phyloP scores from a whole-genome alignment of 2,888 invertebrate genomes.

The Neoscelio sp. region DNA sequence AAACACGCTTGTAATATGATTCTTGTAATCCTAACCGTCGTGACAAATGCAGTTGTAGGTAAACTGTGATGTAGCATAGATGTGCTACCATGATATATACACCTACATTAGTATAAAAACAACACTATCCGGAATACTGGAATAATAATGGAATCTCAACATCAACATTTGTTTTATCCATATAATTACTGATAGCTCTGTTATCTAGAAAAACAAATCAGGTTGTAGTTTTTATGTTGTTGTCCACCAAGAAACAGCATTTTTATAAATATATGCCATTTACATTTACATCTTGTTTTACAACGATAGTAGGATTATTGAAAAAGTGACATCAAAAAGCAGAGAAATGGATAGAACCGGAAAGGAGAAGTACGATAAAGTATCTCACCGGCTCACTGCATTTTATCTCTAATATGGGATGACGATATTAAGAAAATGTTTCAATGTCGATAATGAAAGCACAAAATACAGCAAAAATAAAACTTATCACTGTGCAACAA shows the following conservation, averaged over 20 bases:
- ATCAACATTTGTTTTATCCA: too few relatives aligned
- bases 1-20: too few relatives aligned
- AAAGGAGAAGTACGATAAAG: conserved; percentile 45
- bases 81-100: too few relatives aligned
- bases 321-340: conserved; percentile 45
- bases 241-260: too few relatives aligned
- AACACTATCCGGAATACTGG: too few relatives aligned
- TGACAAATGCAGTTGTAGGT: too few relatives aligned
- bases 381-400: conserved; percentile 40
- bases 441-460: conserved; percentile 39
- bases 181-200: too few relatives aligned
- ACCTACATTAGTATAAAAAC: too few relatives aligned
- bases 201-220: conserved; percentile 27
- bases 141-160: too few relatives aligned
- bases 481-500: too few relatives aligned
- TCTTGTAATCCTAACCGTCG: too few relatives aligned
- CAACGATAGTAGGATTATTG: conserved; percentile 53
- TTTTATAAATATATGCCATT: conserved; percentile 46
- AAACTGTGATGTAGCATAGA: too few relatives aligned
- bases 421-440: conserved; percentile 41
- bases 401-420: conserved; percentile 39
- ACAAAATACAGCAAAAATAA: conserved; percentile 1
- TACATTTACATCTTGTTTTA: conserved; percentile 51
- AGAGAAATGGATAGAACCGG: conserved; percentile 17
- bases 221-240: conserved; percentile 30